Conservation (phyloP, 2,113 vertebrate species). For the Platysteira castanea region DNA sequence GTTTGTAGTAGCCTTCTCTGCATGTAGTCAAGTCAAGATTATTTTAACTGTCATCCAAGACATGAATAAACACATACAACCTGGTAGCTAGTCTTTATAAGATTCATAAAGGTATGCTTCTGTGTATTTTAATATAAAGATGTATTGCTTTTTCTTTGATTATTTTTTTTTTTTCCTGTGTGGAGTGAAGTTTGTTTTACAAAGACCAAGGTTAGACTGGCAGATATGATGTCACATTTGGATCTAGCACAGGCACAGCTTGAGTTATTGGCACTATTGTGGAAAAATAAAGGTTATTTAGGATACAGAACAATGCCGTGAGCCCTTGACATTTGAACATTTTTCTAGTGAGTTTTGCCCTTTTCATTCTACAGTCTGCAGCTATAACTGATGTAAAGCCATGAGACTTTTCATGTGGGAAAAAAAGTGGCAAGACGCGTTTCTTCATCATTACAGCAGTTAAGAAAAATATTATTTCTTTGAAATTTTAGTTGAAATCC, state of each 20-base stretch:
- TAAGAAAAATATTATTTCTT: background rate
- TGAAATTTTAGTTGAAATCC: background rate
- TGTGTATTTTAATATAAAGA: background rate
- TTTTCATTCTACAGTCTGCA: constrained; percentile 31
- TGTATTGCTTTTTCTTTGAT: background rate
- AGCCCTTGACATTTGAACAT: constrained; percentile 39
- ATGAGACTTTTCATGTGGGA: background rate
- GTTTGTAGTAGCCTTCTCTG: constrained; percentile 9
- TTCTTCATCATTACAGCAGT: background rate
- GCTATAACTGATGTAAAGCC: background rate
- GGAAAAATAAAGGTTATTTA: constrained; percentile 49
- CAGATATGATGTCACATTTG: constrained; percentile 20
- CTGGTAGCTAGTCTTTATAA: background rate
- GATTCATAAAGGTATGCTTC: background rate
- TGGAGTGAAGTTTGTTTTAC: background rate
- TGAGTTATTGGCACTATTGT: constrained; percentile 11
- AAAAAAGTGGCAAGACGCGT: background rate
- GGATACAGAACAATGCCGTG: background rate
- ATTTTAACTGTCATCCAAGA: background rate
- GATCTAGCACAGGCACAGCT: constrained; percentile 21
- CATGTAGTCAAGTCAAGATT: background rate
- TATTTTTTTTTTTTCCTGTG: background rate
- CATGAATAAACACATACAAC: background rate
- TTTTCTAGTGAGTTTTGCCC: constrained; percentile 38
- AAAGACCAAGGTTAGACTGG: background rate